Percentiles rank a stretch among this genome's conserved stretches.
Evolutionary conservation across 1,140 invertebrate species (phyloP).

Genomic region (Nomia melanderi): DNA sequence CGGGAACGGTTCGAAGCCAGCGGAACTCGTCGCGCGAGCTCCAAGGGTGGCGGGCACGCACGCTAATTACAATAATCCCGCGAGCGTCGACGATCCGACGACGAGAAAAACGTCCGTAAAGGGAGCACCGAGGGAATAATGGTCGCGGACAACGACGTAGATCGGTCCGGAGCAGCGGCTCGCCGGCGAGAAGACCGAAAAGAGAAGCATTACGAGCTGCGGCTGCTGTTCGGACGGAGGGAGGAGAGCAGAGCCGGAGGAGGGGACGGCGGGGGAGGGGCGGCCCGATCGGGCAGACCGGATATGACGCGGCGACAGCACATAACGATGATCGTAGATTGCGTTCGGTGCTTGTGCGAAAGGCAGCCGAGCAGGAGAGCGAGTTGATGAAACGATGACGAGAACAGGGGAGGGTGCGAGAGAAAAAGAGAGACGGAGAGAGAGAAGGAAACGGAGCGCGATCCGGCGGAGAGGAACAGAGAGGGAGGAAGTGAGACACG

Average conservation of each 20-base stretch:
- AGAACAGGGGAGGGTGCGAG: constrained; percentile 23
- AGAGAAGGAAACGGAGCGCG: not conserved
- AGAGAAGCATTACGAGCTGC: not conserved
- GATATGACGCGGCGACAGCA: constrained; percentile 69
- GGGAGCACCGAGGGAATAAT: not conserved
- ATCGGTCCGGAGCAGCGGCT: not conserved
- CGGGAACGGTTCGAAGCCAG: too few relatives aligned
- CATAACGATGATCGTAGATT: constrained; percentile 70
- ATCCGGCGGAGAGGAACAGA: constrained; percentile 23
- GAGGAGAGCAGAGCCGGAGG: constrained; percentile 16
- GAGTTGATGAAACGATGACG: constrained; percentile 48
- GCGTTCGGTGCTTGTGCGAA: constrained; percentile 56
- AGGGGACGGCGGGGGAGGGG: constrained; percentile 38
- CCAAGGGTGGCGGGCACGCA: too few relatives aligned
- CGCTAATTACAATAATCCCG: too few relatives aligned
- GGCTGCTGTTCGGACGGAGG: constrained; percentile 4
- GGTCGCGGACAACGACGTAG: too few relatives aligned
- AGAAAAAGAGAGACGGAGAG: not conserved
- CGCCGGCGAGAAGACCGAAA: not conserved
- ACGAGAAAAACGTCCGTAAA: too few relatives aligned
- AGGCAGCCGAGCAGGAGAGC: constrained; percentile 53
- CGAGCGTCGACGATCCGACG: too few relatives aligned
- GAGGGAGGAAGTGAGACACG: constrained; percentile 36
- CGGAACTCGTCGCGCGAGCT: too few relatives aligned
- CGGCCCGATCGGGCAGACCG: constrained; percentile 51